A percentile compares a stretch with the other conserved stretches of the same genome.
Conservation (phyloP, 2,888 invertebrate species). For the Timema podura region DNA sequence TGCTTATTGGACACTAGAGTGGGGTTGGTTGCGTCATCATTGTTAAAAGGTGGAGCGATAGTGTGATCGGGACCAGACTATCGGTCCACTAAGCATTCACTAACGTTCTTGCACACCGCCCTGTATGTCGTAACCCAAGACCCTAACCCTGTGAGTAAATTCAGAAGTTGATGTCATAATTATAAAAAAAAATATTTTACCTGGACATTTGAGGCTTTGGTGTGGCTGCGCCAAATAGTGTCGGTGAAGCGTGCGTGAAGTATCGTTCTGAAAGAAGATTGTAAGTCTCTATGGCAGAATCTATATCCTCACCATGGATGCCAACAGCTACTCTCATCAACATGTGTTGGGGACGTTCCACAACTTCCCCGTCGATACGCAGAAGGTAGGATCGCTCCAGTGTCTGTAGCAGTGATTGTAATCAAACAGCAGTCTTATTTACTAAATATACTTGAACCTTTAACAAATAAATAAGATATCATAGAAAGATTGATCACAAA, state of each 20-base stretch:
- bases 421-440: too few relatives aligned
- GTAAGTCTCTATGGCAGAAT: slow-evolving; percentile 91
- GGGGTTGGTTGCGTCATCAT: too few relatives aligned
- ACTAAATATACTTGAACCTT: too few relatives aligned
- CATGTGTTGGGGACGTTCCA: slow-evolving; percentile 97
- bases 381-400: slow-evolving; percentile 92
- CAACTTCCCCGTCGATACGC: slow-evolving; percentile 87
- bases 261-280: slow-evolving; percentile 90
- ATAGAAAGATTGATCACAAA: too few relatives aligned
- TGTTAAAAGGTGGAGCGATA: too few relatives aligned
- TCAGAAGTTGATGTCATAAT: too few relatives aligned
- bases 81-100: too few relatives aligned
- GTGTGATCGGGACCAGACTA: too few relatives aligned
- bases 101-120: too few relatives aligned
- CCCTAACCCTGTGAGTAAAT: slow-evolving; percentile 1
- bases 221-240: slow-evolving; percentile 93
- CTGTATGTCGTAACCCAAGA: too few relatives aligned
- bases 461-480: too few relatives aligned
- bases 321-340: slow-evolving; percentile 96
- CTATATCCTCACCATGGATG: slow-evolving; percentile 92
- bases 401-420: slow-evolving; percentile 52
- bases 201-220: slow-evolving; percentile 86
- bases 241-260: slow-evolving; percentile 98
- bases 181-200: slow-evolving; percentile 39
- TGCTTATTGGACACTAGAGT: too few relatives aligned